Conservation (phyloP, 1,140 invertebrate species). For the Anthonomus grandis region DNA sequence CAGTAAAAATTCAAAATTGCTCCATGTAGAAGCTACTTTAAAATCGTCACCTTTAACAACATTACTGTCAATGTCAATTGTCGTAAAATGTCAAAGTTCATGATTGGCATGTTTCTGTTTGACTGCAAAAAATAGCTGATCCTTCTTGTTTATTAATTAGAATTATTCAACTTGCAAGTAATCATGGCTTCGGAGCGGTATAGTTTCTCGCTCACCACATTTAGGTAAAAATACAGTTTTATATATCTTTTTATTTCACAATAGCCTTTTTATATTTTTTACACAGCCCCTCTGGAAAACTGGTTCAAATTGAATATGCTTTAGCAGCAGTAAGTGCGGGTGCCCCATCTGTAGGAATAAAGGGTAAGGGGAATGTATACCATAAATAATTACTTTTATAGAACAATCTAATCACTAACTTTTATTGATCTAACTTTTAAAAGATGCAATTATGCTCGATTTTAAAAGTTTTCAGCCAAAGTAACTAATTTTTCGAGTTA, state of each 20-base stretch:
- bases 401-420: no score
- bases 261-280: constrained; percentile 1
- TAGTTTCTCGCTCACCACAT: constrained; percentile 97
- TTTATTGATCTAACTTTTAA: no score
- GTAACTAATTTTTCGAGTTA: no score
- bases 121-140: no score
- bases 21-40: no score
- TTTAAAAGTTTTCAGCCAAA: no score
- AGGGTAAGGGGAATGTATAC: constrained; percentile 70
- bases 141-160: no score
- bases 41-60: no score
- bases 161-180: constrained; percentile 15
- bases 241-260: not conserved
- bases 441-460: no score
- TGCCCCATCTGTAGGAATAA: constrained; percentile 98
- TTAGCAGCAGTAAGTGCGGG: constrained; percentile 96
- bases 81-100: constrained; percentile 2
- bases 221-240: constrained; percentile 70
- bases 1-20: no score
- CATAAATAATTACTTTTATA: no score
- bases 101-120: constrained; percentile 10
- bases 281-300: constrained; percentile 93
- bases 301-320: constrained; percentile 99
- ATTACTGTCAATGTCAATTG: no score
- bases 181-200: constrained; percentile 93